A percentile compares a stretch with the other conserved stretches of the same genome.
phyloP scores from a whole-genome alignment of 1,140 invertebrate genomes.

The Copidosoma floridanum region DNA sequence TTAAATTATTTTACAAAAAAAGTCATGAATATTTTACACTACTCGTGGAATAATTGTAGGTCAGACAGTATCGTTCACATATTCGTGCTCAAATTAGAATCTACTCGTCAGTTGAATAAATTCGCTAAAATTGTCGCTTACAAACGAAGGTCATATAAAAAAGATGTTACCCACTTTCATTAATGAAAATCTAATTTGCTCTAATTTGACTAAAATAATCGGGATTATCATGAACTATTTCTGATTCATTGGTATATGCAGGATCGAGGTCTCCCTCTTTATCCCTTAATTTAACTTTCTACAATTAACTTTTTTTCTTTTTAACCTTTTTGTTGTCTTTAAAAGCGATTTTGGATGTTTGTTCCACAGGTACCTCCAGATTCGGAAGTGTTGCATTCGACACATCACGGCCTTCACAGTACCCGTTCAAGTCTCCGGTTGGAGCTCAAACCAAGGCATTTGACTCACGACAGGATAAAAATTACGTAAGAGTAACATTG shows the following conservation, averaged over 20 bases:
- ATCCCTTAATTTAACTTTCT: not conserved
- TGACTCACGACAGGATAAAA: constrained; percentile 48
- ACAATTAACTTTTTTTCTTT: not conserved
- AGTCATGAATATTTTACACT: too few species aligned
- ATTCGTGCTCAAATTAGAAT: not conserved
- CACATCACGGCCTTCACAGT: constrained; percentile 42
- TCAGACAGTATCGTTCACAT: too few species aligned
- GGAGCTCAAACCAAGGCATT: constrained; percentile 49
- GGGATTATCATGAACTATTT: constrained; percentile 2
- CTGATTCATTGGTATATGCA: too few species aligned
- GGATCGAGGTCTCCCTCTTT: not conserved
- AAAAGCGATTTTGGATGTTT: too few species aligned
- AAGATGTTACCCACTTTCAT: too few species aligned
- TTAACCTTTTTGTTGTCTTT: too few species aligned
- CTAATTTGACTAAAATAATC: constrained; percentile 8
- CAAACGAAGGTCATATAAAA: too few species aligned
- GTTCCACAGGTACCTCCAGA: constrained; percentile 45
- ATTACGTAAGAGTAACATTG: constrained; percentile 48
- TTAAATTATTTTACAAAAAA: too few species aligned
- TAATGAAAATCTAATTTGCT: constrained; percentile 12
- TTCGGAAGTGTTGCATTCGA: constrained; percentile 36
- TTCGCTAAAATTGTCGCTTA: too few species aligned
- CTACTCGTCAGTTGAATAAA: not conserved
- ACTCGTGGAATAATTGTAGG: too few species aligned
- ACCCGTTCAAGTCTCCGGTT: constrained; percentile 49